Evolutionary conservation across 1,140 invertebrate genomes (phyloP).

Genomic region (Polyergus mexicanus): DNA sequence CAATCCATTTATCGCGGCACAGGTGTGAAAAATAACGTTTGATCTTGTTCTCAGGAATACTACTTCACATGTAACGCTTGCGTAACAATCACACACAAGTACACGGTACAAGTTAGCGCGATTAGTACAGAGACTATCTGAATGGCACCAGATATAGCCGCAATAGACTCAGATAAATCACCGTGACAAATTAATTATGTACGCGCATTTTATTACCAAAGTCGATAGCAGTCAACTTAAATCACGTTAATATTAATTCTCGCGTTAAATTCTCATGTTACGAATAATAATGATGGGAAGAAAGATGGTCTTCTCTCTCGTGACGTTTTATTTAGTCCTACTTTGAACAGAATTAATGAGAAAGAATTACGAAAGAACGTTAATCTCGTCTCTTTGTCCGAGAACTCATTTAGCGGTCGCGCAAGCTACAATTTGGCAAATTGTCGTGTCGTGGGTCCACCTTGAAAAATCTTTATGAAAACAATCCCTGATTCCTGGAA

Average conservation of each 20-base stretch:
- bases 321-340: neutral
- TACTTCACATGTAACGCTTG: slow-evolving; percentile 20
- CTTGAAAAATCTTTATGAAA: slow-evolving; percentile 28
- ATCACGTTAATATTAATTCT: slow-evolving; percentile 19
- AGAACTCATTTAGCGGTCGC: slow-evolving; percentile 28
- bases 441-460: slow-evolving; percentile 9
- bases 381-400: slow-evolving; percentile 17
- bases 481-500: slow-evolving; percentile 24
- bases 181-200: slow-evolving; percentile 55
- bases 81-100: slow-evolving; percentile 29
- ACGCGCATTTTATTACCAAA: slow-evolving; percentile 28
- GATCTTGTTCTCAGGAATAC: slow-evolving; percentile 41
- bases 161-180: neutral
- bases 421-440: slow-evolving; percentile 36
- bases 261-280: neutral
- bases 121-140: slow-evolving; percentile 45
- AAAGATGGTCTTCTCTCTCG: neutral
- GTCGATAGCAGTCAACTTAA: neutral
- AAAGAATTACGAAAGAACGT: slow-evolving; percentile 6
- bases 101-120: slow-evolving; percentile 30
- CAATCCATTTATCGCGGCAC: slow-evolving; percentile 23
- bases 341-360: neutral
- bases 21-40: slow-evolving; percentile 53
- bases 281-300: neutral
- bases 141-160: slow-evolving; percentile 20